Evolutionary conservation across 2,888 invertebrate genomes (phyloP).

Genomic region (Cenopis cana): DNA sequence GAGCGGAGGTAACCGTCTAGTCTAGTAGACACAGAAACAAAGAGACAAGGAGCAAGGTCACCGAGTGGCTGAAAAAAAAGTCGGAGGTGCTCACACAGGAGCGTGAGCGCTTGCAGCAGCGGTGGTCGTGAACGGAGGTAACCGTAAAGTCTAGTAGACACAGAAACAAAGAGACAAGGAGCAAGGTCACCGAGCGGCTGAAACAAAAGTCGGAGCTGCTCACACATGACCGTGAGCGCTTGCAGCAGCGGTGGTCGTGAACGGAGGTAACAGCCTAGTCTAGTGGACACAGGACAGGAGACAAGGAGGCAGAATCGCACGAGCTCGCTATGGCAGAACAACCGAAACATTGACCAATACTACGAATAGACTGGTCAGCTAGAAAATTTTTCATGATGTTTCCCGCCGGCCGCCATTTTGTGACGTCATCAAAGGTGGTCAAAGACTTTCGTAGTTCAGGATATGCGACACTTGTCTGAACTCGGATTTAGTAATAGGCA

Average conservation of each 20-base stretch:
- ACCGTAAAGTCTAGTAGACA: conserved; percentile 10
- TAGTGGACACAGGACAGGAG: too few relatives aligned
- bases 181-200: conserved; percentile 57
- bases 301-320: too few relatives aligned
- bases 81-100: conserved; percentile 61
- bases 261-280: neutral
- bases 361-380: too few relatives aligned
- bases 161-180: conserved; percentile 52
- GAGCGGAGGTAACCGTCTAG: conserved; percentile 53
- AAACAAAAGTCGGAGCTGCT: conserved; percentile 47
- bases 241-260: conserved; percentile 46
- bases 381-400: too few relatives aligned
- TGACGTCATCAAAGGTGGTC: too few relatives aligned
- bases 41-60: conserved; percentile 52
- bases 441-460: too few relatives aligned
- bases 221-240: conserved; percentile 59
- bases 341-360: too few relatives aligned
- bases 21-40: conserved; percentile 51
- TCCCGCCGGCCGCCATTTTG: too few relatives aligned
- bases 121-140: conserved; percentile 63
- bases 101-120: conserved; percentile 57
- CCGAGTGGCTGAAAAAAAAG: conserved; percentile 61
- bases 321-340: too few relatives aligned
- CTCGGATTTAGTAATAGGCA: too few relatives aligned
- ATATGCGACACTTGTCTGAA: too few relatives aligned